Evolutionary conservation across 1,140 invertebrate species (phyloP), one percentile per base, ranked within the genome.

Genomic region (Macrobrachium rosenbergii): DNA sequence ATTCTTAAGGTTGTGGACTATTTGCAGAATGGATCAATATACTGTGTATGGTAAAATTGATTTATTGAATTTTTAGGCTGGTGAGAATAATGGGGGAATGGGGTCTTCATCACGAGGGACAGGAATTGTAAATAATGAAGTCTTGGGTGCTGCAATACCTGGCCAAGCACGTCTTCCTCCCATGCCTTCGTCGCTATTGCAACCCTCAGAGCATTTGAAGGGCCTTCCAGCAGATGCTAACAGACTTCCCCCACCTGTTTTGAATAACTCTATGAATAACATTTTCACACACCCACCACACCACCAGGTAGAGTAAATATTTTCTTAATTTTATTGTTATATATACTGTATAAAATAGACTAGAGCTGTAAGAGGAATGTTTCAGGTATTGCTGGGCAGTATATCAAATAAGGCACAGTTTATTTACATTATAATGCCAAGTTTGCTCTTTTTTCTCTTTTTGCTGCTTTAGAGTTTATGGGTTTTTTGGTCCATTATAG

Each of bases 241-340:
- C 73, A 82, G 86, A 63, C 60, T 87, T 21, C 85, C 85, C 64
- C 80, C 80, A 16, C 52, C 86, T 37, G 80, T 82, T 19, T 81
- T 88, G 21, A 88, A 88, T 52, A 88, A 88, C 64, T 88, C 86
- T 52, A 88, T 88, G 86, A 88, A 88, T 45, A 88, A 88, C 37
- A 88, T 88, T 23, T 88, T 88, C 75, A 82, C 86, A 21, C 86
- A 88, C 63, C 37, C 86, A n/a, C 75, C 86, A 58, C 86, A 88
- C 67, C 86, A 88, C 37, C 86, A 88, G 81, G 86, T 67, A 52
- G 28, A 17, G 3, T 12, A 12, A 2, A 1, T 82, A 37, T 12
- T 52, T 10, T 2, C 7, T 52, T 52, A 12, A 52, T 52, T 37
- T 37, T 37, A 37, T 3, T 37, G 28, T 37, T 37, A 2, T 37